Percentiles rank a stretch among this genome's conserved stretches.
Conservation (phyloP, 2,888 invertebrate species). For the Amaurobius ferox region DNA sequence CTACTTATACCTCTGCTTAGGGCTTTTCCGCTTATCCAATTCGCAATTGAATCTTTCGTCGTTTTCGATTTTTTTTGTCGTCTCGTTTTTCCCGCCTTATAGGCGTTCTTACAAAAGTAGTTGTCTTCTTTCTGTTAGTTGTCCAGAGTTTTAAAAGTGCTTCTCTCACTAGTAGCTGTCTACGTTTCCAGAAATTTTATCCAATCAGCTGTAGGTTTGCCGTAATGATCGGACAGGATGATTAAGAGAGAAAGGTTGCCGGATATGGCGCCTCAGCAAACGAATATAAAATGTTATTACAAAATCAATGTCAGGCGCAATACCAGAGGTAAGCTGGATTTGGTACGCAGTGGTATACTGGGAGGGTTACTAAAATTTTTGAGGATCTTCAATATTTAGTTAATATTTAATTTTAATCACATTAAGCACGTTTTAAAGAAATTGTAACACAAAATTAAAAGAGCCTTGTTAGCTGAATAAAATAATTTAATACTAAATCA, state of each 20-base stretch:
- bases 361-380: too few species aligned
- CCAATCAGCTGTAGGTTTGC: slow-evolving; percentile 53
- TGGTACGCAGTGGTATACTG: too few species aligned
- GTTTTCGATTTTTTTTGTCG: slow-evolving; percentile 31
- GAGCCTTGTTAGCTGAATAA: too few species aligned
- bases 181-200: slow-evolving; percentile 46
- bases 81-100: slow-evolving; percentile 20
- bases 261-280: too few species aligned
- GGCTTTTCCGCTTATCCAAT: slow-evolving; percentile 25
- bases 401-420: too few species aligned
- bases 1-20: not conserved
- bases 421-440: too few species aligned
- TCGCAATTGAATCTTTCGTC: slow-evolving; percentile 22
- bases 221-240: slow-evolving; percentile 37
- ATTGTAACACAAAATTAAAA: too few species aligned
- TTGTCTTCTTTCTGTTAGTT: slow-evolving; percentile 22
- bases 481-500: too few species aligned
- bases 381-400: too few species aligned
- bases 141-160: slow-evolving; percentile 43
- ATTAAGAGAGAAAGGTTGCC: slow-evolving; percentile 28
- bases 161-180: slow-evolving; percentile 33
- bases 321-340: too few species aligned
- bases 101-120: slow-evolving; percentile 18
- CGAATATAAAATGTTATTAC: too few species aligned
- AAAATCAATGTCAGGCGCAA: too few species aligned